Evolutionary conservation across 1,140 invertebrate species (phyloP).

Genomic region (silkworm (Bombyx mori)): ASM3026992v2 NC_085117.1:13550001-13550500

Average conservation of each 20-base stretch:
- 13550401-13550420: slow-evolving; percentile 67
- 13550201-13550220: too few species aligned
- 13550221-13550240: too few species aligned
- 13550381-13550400: slow-evolving; percentile 71
- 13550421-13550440: slow-evolving; percentile 54
- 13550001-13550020: too few species aligned
- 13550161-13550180: too few species aligned
- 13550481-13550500: slow-evolving; percentile 60
- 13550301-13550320: slow-evolving; percentile 39
- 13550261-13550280: slow-evolving; percentile 46
- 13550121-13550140: too few species aligned
- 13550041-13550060: too few species aligned
- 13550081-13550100: too few species aligned
- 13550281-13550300: slow-evolving; percentile 43
- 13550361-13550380: slow-evolving; percentile 70
- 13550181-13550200: too few species aligned
- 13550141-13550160: too few species aligned
- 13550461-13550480: slow-evolving; percentile 60
- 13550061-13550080: too few species aligned
- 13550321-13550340: slow-evolving; percentile 58
- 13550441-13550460: slow-evolving; percentile 55
- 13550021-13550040: too few species aligned
- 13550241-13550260: slow-evolving; percentile 41
- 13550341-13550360: slow-evolving; percentile 58
- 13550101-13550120: too few species aligned